Percentiles rank a stretch among this genome's conserved stretches.
phyloP scores from a whole-genome alignment of 2,797 vertebrate species.

The Tiaroga cobitis region DNA sequence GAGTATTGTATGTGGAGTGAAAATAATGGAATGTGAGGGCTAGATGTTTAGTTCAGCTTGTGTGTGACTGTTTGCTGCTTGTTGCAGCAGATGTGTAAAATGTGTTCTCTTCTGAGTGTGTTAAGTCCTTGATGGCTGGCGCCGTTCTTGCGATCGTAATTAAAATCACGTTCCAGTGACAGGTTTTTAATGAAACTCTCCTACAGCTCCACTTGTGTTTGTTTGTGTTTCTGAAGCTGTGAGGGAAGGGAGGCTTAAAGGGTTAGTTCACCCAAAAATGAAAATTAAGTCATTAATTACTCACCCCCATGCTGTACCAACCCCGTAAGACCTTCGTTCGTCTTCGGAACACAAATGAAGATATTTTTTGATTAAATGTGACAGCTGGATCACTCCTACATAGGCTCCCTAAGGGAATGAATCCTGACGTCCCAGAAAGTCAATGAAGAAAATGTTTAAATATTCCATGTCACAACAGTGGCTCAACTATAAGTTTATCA shows the following conservation, averaged over 20 bases:
- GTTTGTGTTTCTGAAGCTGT: slow-evolving; percentile 21
- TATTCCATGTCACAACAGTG: no score
- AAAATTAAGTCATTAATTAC: no score
- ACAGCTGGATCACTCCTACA: no score
- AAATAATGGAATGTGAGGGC: background rate
- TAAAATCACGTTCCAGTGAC: slow-evolving; percentile 33
- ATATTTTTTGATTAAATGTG: no score
- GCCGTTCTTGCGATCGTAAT: slow-evolving; percentile 9
- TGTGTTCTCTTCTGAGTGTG: slow-evolving; percentile 18
- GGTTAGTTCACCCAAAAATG: no score
- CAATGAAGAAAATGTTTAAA: no score
- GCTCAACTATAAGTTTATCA: no score
- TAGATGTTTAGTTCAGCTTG: slow-evolving; percentile 8
- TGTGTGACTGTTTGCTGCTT: slow-evolving; percentile 5
- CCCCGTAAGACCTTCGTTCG: no score
- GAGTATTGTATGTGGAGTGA: background rate
- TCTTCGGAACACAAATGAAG: no score
- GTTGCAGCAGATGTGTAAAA: slow-evolving; percentile 24
- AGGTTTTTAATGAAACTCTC: slow-evolving; percentile 19
- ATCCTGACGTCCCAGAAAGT: no score
- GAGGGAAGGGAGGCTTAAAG: background rate
- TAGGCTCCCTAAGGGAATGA: no score
- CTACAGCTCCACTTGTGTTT: slow-evolving; percentile 12
- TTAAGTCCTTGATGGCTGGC: background rate
- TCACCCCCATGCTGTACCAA: no score